Evolutionary conservation across 2,797 vertebrate species (phyloP).

Genomic region (Hozukius guyotensis): DNA sequence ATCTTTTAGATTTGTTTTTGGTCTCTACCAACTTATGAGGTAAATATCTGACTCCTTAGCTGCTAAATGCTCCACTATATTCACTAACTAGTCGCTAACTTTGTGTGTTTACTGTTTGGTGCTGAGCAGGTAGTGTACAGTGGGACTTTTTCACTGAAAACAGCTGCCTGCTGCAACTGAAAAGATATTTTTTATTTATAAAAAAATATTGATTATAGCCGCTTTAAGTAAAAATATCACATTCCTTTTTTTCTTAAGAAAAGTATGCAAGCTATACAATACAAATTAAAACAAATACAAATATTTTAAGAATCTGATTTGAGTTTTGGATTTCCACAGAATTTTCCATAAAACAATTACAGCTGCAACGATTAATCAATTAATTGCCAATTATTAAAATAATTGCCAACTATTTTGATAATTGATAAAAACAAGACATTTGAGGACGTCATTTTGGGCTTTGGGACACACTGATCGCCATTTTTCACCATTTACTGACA

Average conservation of each 20-base stretch:
- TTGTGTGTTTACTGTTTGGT: not conserved
- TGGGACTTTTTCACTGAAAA: not conserved
- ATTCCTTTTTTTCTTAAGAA: not conserved
- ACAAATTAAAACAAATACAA: not conserved
- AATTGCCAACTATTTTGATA: too few species aligned
- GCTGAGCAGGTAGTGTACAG: not conserved
- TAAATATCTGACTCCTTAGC: not conserved
- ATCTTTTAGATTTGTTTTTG: not conserved
- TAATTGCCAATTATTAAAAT: too few species aligned
- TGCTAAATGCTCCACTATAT: not conserved
- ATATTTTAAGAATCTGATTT: not conserved
- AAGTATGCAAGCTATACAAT: not conserved
- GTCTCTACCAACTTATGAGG: not conserved
- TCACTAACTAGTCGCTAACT: not conserved
- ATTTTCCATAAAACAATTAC: not conserved
- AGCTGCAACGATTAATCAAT: not conserved
- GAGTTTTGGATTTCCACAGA: not conserved
- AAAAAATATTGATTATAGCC: not conserved
- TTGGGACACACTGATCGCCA: too few species aligned
- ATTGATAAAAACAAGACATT: too few species aligned
- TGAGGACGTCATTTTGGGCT: too few species aligned
- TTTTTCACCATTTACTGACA: too few species aligned
- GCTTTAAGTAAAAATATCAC: not conserved
- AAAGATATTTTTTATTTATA: not conserved
- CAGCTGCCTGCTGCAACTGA: not conserved